Conservation (phyloP, 2,888 invertebrate species). For the Hirtodrosophila alboralis region DNA sequence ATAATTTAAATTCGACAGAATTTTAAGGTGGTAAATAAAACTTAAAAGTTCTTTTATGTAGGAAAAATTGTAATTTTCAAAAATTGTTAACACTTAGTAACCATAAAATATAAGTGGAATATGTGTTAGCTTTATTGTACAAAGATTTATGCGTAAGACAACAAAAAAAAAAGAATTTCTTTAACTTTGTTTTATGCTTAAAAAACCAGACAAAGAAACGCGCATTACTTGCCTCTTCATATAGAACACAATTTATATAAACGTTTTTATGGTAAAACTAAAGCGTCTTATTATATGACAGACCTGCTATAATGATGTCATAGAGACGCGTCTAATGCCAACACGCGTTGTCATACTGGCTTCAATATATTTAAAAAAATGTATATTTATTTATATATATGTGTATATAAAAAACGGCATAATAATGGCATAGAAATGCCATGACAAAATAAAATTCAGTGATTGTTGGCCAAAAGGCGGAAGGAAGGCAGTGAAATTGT, state of each 20-base stretch:
- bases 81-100: too few species aligned
- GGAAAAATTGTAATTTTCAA: too few species aligned
- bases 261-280: conserved; percentile 24
- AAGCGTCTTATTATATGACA: conserved; percentile 19
- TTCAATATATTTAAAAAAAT: neutral
- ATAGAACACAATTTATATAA: neutral
- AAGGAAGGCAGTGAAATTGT: conserved; percentile 23
- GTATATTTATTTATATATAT: neutral
- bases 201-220: too few species aligned
- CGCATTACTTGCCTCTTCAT: too few species aligned
- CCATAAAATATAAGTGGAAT: too few species aligned
- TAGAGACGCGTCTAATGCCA: conserved; percentile 13
- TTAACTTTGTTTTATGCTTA: too few species aligned
- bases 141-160: too few species aligned
- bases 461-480: neutral
- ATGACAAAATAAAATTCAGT: conserved; percentile 16
- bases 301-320: conserved; percentile 2
- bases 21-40: too few species aligned
- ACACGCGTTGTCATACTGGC: conserved; percentile 8
- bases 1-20: too few species aligned
- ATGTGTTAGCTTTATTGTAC: too few species aligned
- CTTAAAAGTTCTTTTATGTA: too few species aligned
- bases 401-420: neutral
- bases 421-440: conserved; percentile 26
- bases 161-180: too few species aligned